Conservation (phyloP, 2,888 invertebrate genomes). For the Epinotia bilunana region DNA sequence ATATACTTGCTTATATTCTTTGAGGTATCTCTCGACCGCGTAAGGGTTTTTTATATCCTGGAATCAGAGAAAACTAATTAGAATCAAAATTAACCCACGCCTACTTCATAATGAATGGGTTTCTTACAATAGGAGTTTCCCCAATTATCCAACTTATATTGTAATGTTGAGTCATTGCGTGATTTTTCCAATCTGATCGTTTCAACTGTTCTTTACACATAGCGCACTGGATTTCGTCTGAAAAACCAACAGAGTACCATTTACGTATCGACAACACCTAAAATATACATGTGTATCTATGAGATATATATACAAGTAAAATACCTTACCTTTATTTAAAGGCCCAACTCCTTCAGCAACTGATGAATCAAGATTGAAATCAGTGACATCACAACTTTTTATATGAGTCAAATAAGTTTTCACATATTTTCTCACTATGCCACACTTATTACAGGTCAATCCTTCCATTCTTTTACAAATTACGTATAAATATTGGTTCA, state of each 20-base stretch:
- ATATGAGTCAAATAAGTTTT: conserved; percentile 49
- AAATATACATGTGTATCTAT: neutral
- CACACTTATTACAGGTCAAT: conserved; percentile 51
- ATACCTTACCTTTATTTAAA: conserved; percentile 25
- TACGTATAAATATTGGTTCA: conserved; percentile 44
- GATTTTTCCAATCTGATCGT: conserved; percentile 57
- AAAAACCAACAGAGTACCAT: conserved; percentile 47
- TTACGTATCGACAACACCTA: conserved; percentile 30
- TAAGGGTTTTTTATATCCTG: conserved; percentile 82
- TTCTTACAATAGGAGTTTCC: conserved; percentile 65
- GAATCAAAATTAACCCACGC: neutral
- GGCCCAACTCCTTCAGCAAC: conserved; percentile 33
- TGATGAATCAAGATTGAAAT: conserved; percentile 12
- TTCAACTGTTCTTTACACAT: conserved; percentile 59
- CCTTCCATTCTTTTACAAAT: conserved; percentile 45
- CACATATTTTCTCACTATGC: conserved; percentile 46
- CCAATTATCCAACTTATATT: conserved; percentile 70
- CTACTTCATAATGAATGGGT: neutral
- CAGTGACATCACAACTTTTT: conserved; percentile 43
- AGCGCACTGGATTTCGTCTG: conserved; percentile 57
- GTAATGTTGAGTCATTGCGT: conserved; percentile 66
- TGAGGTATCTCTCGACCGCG: conserved; percentile 73
- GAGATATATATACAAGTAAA: neutral
- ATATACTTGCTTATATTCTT: conserved; percentile 68
- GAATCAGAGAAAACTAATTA: conserved; percentile 49